phyloP scores from a whole-genome alignment of 1,140 invertebrate species.

The Zaprionus taronus region DNA sequence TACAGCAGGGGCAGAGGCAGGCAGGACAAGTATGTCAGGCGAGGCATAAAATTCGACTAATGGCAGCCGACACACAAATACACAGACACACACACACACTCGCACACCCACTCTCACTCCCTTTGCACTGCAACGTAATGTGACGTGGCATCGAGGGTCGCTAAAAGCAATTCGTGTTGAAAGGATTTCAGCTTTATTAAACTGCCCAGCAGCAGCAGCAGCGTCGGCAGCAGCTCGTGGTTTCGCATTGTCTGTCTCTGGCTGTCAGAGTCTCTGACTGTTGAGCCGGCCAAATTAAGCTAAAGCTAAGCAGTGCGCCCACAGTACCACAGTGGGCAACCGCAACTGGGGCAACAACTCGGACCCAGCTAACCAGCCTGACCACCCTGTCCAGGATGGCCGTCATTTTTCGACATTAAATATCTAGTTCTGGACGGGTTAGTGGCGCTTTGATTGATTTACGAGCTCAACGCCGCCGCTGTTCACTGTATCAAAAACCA shows the following conservation, averaged over 20 bases:
- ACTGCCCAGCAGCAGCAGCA: conserved; percentile 41
- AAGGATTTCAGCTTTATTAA: conserved; percentile 69
- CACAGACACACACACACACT: background rate
- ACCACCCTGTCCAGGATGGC: conserved; percentile 6
- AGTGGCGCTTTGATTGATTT: conserved; percentile 56
- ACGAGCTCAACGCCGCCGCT: conserved; percentile 26
- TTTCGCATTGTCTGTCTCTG: conserved; percentile 13
- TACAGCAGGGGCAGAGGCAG: too few relatives aligned
- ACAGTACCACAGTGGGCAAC: background rate
- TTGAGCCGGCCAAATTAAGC: conserved; percentile 32
- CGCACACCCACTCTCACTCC: conserved; percentile 1
- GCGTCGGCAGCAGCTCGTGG: conserved; percentile 5
- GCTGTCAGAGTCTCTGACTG: conserved; percentile 1
- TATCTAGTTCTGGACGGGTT: conserved; percentile 56
- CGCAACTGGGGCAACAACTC: background rate
- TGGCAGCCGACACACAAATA: conserved; percentile 43
- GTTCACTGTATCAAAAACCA: conserved; percentile 30
- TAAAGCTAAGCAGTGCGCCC: background rate
- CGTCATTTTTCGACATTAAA: conserved; percentile 68
- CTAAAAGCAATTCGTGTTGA: conserved; percentile 66
- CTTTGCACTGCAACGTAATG: conserved; percentile 38
- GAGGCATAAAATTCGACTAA: conserved; percentile 57
- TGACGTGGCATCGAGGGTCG: conserved; percentile 30
- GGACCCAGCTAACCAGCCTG: conserved; percentile 6
- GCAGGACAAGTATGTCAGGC: background rate